Evolutionary conservation across 2,797 vertebrate genomes (phyloP).

Genomic region (Moxostoma hubbsi): DNA sequence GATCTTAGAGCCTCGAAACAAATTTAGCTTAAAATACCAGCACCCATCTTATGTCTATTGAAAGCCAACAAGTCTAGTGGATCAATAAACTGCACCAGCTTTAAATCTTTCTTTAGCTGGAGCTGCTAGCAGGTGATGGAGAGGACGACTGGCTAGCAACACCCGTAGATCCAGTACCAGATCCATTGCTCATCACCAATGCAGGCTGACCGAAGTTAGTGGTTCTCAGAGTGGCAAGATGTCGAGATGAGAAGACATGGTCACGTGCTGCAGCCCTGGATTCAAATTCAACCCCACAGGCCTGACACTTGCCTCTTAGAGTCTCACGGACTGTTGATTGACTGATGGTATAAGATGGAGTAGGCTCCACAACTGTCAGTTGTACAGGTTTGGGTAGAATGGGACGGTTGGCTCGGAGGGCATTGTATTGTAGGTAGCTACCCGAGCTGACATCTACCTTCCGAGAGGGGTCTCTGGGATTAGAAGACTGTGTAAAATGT

Average conservation of each 20-base stretch:
- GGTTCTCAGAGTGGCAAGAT: constrained; percentile 84
- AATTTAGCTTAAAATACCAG: constrained; percentile 78
- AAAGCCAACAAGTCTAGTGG: constrained; percentile 77
- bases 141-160: constrained; percentile 61
- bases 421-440: constrained; percentile 83
- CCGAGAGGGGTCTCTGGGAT: constrained; percentile 68
- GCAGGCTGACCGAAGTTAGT: constrained; percentile 86
- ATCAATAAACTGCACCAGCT: constrained; percentile 75
- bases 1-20: constrained; percentile 67
- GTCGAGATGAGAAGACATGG: constrained; percentile 79
- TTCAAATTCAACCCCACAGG: constrained; percentile 82
- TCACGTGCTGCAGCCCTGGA: constrained; percentile 85
- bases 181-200: constrained; percentile 73
- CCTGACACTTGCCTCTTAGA: constrained; percentile 77
- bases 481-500: constrained; percentile 67
- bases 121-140: constrained; percentile 78
- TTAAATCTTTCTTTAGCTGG: constrained; percentile 77
- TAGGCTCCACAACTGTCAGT: constrained; percentile 79
- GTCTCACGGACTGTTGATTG: constrained; percentile 79
- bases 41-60: constrained; percentile 77
- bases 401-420: constrained; percentile 82
- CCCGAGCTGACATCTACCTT: constrained; percentile 80
- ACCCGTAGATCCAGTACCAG: constrained; percentile 64
- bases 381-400: constrained; percentile 85
- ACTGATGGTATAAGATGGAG: constrained; percentile 74